phyloP scores from a whole-genome alignment of 2,888 invertebrate genomes.

The Argynnis bischoffii region DNA sequence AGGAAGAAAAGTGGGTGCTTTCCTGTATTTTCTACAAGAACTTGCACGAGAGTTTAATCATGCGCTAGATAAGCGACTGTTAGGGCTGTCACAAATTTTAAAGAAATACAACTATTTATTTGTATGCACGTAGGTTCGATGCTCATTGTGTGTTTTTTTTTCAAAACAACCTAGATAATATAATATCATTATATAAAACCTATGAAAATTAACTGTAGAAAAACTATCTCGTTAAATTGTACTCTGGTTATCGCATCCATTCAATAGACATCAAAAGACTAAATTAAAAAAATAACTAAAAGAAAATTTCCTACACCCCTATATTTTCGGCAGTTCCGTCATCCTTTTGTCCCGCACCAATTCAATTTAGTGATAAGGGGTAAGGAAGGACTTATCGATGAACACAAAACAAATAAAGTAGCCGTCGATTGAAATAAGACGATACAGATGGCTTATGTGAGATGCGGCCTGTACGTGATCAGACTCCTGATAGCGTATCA shows the following conservation, averaged over 20 bases:
- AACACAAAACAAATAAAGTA: conserved; percentile 64
- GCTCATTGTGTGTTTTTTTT: neutral
- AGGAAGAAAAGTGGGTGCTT: conserved; percentile 63
- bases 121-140: neutral
- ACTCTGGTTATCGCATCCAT: neutral
- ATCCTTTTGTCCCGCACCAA: conserved; percentile 66
- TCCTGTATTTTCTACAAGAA: conserved; percentile 67
- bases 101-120: conserved; percentile 6
- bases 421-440: conserved; percentile 53
- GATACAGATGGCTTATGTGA: conserved; percentile 37
- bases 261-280: neutral
- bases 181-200: too few species aligned
- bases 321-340: conserved; percentile 33
- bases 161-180: too few species aligned
- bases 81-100: conserved; percentile 51
- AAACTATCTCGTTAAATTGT: too few species aligned
- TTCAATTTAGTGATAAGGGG: conserved; percentile 76
- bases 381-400: conserved; percentile 56
- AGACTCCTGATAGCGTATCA: conserved; percentile 21
- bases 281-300: neutral
- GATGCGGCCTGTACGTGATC: conserved; percentile 32
- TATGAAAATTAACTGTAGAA: too few species aligned
- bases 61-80: conserved; percentile 62
- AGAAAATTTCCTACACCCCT: conserved; percentile 28
- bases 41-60: conserved; percentile 71